These are phyloP conservation scores for Tetanocera ferruginea DNA, from an alignment of 2,888 invertebrate genomes.

Conservation along the genomic window DNA sequence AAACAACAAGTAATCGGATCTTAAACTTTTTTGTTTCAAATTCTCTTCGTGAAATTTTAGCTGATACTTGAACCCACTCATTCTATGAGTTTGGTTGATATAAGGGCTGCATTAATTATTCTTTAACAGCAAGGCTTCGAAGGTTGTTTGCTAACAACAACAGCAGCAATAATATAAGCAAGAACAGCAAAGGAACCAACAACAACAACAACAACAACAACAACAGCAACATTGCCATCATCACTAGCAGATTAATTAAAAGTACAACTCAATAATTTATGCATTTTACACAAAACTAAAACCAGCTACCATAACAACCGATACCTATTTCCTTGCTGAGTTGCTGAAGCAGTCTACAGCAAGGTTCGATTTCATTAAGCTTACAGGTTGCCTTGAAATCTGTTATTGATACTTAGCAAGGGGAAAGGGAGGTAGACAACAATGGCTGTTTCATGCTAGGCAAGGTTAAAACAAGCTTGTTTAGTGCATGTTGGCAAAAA, in stretches of 20 bases:
- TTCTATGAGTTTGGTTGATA: no score
- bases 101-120: no score
- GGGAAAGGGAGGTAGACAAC: background rate
- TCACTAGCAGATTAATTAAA: conserved; percentile 32
- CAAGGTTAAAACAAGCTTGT: background rate
- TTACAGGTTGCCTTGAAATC: conserved; percentile 11
- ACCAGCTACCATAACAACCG: background rate
- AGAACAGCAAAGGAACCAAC: background rate
- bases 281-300: conserved; percentile 8
- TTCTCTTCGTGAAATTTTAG: no score
- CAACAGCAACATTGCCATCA: conserved; percentile 2
- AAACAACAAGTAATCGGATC: no score
- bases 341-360: background rate
- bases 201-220: background rate
- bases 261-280: conserved; percentile 32
- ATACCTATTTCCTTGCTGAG: background rate
- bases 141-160: no score
- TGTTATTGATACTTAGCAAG: conserved; percentile 35
- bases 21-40: no score
- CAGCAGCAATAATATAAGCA: background rate
- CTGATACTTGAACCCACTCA: no score
- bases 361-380: conserved; percentile 3
- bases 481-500: no score
- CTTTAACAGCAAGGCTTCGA: no score
- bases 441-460: background rate